A percentile compares a stretch with the other conserved stretches of the same genome.
phyloP scores from a whole-genome alignment of 2,113 vertebrate species.

The Lethenteron reissneri region DNA sequence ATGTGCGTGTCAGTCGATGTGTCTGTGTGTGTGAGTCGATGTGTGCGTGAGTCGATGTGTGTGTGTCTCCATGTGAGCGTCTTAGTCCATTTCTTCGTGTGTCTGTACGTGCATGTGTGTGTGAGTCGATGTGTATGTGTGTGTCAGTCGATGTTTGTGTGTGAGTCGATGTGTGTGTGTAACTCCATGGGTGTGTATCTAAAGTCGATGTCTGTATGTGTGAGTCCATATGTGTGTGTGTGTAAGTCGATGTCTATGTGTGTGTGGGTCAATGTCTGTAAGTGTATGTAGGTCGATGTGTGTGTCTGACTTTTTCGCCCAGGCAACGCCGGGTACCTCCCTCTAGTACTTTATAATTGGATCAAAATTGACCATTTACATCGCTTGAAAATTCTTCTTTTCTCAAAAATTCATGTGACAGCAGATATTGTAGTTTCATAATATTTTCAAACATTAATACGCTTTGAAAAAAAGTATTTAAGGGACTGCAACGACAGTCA shows the following conservation, averaged over 20 bases:
- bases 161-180: background rate
- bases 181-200: background rate
- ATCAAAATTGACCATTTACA: too few species aligned
- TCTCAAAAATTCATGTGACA: too few species aligned
- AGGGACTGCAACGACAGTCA: too few species aligned
- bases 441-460: too few species aligned
- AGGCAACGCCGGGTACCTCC: too few species aligned
- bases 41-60: background rate
- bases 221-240: background rate
- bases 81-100: background rate
- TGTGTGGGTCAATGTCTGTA: background rate
- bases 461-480: too few species aligned
- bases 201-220: background rate
- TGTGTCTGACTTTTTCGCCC: background rate
- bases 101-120: background rate
- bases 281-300: background rate
- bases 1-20: background rate
- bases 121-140: background rate
- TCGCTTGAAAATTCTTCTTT: too few species aligned
- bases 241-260: background rate
- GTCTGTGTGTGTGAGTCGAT: background rate
- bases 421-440: too few species aligned
- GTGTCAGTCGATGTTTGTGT: background rate
- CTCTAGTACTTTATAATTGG: too few species aligned
- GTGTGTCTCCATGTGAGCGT: background rate